Base-by-base conservation (phyloP, 1,140 invertebrate species). In the Branchinecta lynchi region DNA sequence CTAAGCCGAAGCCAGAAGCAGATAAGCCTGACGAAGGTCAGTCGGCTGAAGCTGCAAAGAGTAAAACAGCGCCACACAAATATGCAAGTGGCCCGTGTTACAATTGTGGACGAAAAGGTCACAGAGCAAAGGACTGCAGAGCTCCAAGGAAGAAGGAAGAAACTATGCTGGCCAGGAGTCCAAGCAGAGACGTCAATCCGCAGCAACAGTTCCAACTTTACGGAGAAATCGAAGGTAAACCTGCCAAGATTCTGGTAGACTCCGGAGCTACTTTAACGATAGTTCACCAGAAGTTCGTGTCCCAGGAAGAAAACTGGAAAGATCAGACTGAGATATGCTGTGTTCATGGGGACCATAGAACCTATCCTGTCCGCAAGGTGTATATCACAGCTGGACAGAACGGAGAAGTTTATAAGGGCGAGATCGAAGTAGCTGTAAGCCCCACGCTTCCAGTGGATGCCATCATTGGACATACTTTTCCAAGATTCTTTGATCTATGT, bases 101-200 rank as follows among this genome's bases (percentile, higher is more conserved):
- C 17, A 60, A 20, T 20, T 60, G 51, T 20, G 51, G 51, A 20
- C 12, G 17, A 20, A 15, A 60, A 60, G 51, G 51, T 12, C 51
- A 60, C 17, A 60, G 51, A 20, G 51, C 51, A 15, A 60, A 60
- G 51, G 51, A 60, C 51, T 60, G 51, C 51, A 12, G 51, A 60
- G 1, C 12, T 12, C 51, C 51, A 60, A 60, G 17, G 51, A 60
- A 60, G 32, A 32, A 32, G 5, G 32, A 32, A 6, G 12, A 20
- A 60, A 60, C 51, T 6, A 12, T 60, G 12, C 51, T 60, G 17
- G 51, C 51, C 17, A 12, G 17, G 17, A 60, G 51, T 60, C 17
- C 51, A 3, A 60, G 51, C 51, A 2, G 17, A 60, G 12, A 60
- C 32, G 51, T 15, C 3, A 20, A 60, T 60, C 12, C 51, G 17